Percentiles rank a stretch among this genome's conserved stretches.
Evolutionary conservation across 1,140 invertebrate genomes (phyloP).

Genomic region (Neomicropteryx cornuta): DNA sequence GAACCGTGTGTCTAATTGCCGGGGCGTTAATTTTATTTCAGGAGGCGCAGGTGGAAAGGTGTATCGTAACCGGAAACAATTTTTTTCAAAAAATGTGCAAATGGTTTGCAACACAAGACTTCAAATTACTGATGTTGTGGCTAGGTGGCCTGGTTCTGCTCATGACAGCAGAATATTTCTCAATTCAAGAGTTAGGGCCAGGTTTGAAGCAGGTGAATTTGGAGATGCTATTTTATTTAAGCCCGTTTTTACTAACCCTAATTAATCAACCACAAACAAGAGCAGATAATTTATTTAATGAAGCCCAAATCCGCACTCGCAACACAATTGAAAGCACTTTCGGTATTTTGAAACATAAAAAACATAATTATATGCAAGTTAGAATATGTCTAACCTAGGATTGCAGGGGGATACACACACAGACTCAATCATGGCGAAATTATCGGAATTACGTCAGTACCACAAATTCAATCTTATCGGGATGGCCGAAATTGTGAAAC

Average conservation of each 20-base stretch:
- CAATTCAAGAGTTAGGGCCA: conserved; percentile 11
- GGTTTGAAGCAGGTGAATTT: too few species aligned
- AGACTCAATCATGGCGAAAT: too few species aligned
- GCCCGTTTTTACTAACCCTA: conserved; percentile 18
- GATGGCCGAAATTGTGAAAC: too few species aligned
- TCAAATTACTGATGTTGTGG: conserved; percentile 25
- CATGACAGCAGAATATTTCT: conserved; percentile 27
- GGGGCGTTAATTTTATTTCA: too few species aligned
- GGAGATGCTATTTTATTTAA: conserved; percentile 8
- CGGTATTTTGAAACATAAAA: too few species aligned
- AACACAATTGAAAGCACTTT: conserved; percentile 27
- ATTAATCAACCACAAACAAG: conserved; percentile 14
- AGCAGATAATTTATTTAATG: conserved; percentile 20
- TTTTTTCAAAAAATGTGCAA: conserved; percentile 33
- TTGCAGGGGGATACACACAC: too few species aligned
- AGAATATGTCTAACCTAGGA: too few species aligned
- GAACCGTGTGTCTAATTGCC: too few species aligned
- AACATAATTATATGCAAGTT: too few species aligned
- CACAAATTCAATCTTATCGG: too few species aligned
- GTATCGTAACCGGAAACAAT: conserved; percentile 29
- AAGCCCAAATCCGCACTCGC: conserved; percentile 22
- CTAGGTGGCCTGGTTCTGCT: conserved; percentile 23
- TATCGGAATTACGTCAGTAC: too few species aligned
- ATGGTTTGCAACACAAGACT: conserved; percentile 23
- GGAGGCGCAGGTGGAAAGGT: too few species aligned